Percentiles rank a stretch among this genome's conserved stretches.
These are phyloP conservation scores for Malaclemys terrapin DNA, from an alignment of 2,113 vertebrate species.

Conservation along the genomic window DNA sequence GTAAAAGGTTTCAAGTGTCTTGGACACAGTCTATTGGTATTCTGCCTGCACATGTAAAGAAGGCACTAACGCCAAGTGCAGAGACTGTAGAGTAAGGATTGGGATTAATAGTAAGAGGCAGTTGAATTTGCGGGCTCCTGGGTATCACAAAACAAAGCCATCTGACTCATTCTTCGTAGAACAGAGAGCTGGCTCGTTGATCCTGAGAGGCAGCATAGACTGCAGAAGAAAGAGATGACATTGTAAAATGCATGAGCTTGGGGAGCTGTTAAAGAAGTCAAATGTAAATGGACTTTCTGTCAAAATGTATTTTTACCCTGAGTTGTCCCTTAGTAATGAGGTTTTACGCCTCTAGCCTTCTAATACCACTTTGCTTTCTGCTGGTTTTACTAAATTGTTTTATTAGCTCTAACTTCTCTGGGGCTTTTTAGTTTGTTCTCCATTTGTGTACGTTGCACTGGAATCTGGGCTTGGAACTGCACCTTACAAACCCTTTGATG, in stretches of 20 bases:
- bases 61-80: not conserved
- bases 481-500: not conserved
- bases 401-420: not conserved
- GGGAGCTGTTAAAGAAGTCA: not conserved
- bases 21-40: no score
- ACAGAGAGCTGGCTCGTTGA: not conserved
- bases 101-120: not conserved
- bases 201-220: not conserved
- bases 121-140: not conserved
- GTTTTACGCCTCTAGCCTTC: not conserved
- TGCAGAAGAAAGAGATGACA: not conserved
- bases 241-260: not conserved
- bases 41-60: not conserved
- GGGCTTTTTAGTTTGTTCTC: not conserved
- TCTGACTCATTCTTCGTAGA: not conserved
- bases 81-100: no score
- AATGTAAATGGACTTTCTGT: not conserved
- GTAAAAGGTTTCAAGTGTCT: no score
- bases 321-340: not conserved
- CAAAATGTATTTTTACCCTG: not conserved
- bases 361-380: not conserved
- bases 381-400: not conserved
- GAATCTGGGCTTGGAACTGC: rapidly evolving
- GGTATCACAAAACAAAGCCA: not conserved
- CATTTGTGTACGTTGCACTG: not conserved